Percentiles rank a stretch among this genome's conserved stretches.
Conservation (phyloP, 2,113 vertebrate genomes). For the Gambusia holbrooki region DNA sequence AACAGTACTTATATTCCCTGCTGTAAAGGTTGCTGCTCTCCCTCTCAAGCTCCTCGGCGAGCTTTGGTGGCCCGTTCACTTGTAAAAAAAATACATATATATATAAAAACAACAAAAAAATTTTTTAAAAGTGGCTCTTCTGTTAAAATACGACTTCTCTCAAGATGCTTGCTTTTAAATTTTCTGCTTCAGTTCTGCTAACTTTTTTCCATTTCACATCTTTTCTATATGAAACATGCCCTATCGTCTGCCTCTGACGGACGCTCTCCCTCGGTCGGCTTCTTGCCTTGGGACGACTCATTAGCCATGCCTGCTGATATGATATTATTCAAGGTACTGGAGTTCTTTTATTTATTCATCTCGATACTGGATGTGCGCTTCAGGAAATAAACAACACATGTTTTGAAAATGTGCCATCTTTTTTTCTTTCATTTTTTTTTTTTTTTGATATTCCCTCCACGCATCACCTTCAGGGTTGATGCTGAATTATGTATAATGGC, state of each 20-base stretch:
- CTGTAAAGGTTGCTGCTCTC: slow-evolving; percentile 73
- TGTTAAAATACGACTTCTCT: slow-evolving; percentile 47
- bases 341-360: slow-evolving; percentile 73
- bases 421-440: neutral
- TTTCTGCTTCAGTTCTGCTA: slow-evolving; percentile 3
- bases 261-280: slow-evolving; percentile 37
- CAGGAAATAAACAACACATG: slow-evolving; percentile 80
- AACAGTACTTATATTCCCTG: neutral
- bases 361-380: slow-evolving; percentile 81
- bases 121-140: slow-evolving; percentile 32
- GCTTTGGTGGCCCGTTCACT: slow-evolving; percentile 64
- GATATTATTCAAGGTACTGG: slow-evolving; percentile 72
- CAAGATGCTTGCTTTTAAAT: slow-evolving; percentile 47
- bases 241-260: slow-evolving; percentile 49
- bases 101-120: too few relatives aligned
- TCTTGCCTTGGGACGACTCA: slow-evolving; percentile 50
- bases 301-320: slow-evolving; percentile 76
- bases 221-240: slow-evolving; percentile 58
- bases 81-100: slow-evolving; percentile 23
- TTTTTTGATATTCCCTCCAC: slow-evolving; percentile 13
- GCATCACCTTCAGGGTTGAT: slow-evolving; percentile 1
- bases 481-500: neutral
- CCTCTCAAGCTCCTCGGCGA: slow-evolving; percentile 59
- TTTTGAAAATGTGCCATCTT: slow-evolving; percentile 64
- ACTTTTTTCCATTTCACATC: slow-evolving; percentile 22